phyloP scores from a whole-genome alignment of 2,888 invertebrate genomes.

The Bombylius major region DNA sequence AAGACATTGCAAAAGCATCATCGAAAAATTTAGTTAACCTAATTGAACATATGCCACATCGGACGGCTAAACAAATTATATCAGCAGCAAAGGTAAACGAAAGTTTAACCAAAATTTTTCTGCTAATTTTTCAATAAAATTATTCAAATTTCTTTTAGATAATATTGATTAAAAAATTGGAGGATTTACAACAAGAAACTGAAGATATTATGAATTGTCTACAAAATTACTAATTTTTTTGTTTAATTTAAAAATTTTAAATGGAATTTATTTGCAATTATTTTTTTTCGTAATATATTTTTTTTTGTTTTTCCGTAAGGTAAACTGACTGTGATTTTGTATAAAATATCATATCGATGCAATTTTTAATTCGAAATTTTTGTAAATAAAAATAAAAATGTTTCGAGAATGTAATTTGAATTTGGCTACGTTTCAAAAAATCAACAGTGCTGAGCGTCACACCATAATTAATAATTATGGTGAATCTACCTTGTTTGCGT shows the following conservation, averaged over 20 bases:
- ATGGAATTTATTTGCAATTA: no score
- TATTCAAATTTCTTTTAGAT: conserved; percentile 43
- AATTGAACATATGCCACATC: conserved; percentile 59
- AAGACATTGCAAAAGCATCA: conserved; percentile 61
- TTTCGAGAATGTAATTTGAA: no score
- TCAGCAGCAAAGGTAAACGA: conserved; percentile 61
- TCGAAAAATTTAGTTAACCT: conserved; percentile 46
- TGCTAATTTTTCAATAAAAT: not conserved
- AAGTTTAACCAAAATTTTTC: not conserved
- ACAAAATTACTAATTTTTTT: not conserved
- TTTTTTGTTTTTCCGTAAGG: no score
- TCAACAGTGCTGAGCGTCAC: no score
- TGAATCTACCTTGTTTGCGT: no score
- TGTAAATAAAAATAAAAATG: no score
- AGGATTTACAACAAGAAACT: conserved; percentile 73
- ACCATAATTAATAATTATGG: no score
- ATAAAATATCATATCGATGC: no score
- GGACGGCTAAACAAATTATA: conserved; percentile 66
- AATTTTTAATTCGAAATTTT: no score
- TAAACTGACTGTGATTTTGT: no score
- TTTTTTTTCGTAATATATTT: not conserved
- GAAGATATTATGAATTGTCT: conserved; percentile 40
- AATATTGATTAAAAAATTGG: conserved; percentile 70
- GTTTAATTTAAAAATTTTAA: no score
- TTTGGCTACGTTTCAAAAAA: no score